Base-by-base conservation (phyloP, 2,797 vertebrate genomes). In the Manis crassicaudata region DNA sequence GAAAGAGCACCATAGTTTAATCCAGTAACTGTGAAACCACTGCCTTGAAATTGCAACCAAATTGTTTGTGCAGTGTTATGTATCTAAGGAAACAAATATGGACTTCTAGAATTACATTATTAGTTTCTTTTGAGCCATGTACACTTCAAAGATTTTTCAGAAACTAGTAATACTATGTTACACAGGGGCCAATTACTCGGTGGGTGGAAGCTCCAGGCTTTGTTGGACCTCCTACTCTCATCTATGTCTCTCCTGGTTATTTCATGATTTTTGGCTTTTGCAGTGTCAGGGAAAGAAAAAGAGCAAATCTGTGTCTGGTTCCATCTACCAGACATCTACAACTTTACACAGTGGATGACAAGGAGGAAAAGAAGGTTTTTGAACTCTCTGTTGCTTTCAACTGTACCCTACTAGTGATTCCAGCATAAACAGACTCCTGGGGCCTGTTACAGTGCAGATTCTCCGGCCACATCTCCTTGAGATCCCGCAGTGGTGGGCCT, bases 41-140 rank as follows among this genome's bases (percentile, higher is more conserved):
- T 91, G 97, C 97, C 98, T 98, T 97, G 96, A 97, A 98, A 98
- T 97, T 97, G 95, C 93, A 98, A 98, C 98, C 97, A 96, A 98
- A 98, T 97, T 98, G 98, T 99, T 99, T 99, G 98, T 98, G 98
- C 73, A 97, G 96, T 98, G 98, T 99, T 99, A 97, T 99, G 99
- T 99, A 99, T 97, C 98, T 98, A 99, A 93, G 98, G 98, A 98
- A 98, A 98, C 98, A 98, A 98, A 97, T 95, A 97, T 76, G 86
- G 92, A 91, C 97, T 98, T 98, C 98, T 98, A 98, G 98, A 98
- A 98, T 98, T 98, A 98, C 98, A 94, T 98, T 98, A 96, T 98
- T 97, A 98, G 96, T 98, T 97, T 97, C 94, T 97, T 98, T 96
- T 23, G 94, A 97, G 97, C 96, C 92, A 58, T 96, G 90, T 92